Evolutionary conservation across 2,113 vertebrate genomes (phyloP), one percentile per base, ranked within the genome.

Genomic region (Phoxinus phoxinus): DNA sequence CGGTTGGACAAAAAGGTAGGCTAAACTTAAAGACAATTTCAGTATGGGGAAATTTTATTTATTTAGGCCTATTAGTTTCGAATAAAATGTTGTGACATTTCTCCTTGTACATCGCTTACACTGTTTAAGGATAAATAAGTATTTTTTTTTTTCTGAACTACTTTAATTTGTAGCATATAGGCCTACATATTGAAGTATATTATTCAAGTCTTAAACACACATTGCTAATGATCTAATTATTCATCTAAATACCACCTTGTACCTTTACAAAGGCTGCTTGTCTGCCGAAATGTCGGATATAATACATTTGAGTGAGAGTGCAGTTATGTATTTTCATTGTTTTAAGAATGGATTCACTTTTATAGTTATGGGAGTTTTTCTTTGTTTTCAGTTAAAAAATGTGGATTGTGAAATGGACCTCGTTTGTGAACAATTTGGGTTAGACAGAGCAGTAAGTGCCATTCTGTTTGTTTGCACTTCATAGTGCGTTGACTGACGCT

Each of bases 401-500:
- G n/a, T 12, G 25, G n/a, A 13, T 13, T 74, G 41, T 74, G n/a
- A 48, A 74, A 41, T 25, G 41, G 71, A 41, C n/a, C 71, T 74
- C n/a, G 17, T 17, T 3, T 27, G 37, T 48, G 41, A 53, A 21
- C 21, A 41, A 41, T 12, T 41, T n/a, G 21, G 37, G 10, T 23
- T 4, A 2, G 67, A 76, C 5, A 72, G 6, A 72, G 69, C 21
- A 12, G 1, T 72, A 5, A 15, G 35, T n/a, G 67, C 11, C 27
- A 0, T 13, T 65, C 15, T 3, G 30, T 67, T 67, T 3, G 30
- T 67, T 67, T 21, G 15, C 3, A 4, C 30, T 21, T 21, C 7
- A 19, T 67, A 3, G 41, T 75, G 44, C 11, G 25, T 27, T 11
- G 44, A 27, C n/a, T 23, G 30, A 21, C 23, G 67, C 74, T 92